A percentile compares a stretch with the other conserved stretches of the same genome.
phyloP scores from a whole-genome alignment of 2,113 vertebrate species.

The Eulemur macaco region DNA sequence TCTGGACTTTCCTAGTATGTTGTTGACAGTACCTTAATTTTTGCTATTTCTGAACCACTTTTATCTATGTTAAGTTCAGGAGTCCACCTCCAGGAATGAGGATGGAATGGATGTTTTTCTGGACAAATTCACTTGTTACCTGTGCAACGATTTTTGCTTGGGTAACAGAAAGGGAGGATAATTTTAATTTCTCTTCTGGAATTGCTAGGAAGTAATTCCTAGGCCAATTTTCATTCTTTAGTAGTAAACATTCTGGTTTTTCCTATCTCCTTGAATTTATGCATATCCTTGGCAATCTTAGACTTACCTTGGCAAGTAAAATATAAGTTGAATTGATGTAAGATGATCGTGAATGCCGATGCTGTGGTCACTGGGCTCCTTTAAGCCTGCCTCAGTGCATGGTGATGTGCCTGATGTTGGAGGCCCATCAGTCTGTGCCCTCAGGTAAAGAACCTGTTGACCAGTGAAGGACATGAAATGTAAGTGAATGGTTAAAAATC shows the following conservation, averaged over 20 bases:
- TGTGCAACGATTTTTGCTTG: not conserved
- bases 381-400: not conserved
- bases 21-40: not conserved
- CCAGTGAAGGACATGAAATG: not conserved
- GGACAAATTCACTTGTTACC: not conserved
- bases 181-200: not conserved
- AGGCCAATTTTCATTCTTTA: not conserved
- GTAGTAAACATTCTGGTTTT: not conserved
- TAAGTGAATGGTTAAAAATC: no score
- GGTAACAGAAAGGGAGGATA: not conserved
- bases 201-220: not conserved
- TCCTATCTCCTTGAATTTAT: not conserved
- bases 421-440: not conserved
- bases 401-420: not conserved
- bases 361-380: not conserved
- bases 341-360: not conserved
- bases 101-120: no score
- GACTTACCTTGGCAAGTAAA: not conserved
- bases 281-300: not conserved
- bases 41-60: not conserved
- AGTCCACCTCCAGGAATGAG: not conserved
- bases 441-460: not conserved
- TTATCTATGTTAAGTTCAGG: not conserved
- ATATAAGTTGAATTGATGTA: not conserved
- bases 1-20: not conserved